A percentile compares a stretch with the other conserved stretches of the same genome.
Evolutionary conservation across 1,140 invertebrate species (phyloP).

Genomic region (Drosophila erecta): DNA sequence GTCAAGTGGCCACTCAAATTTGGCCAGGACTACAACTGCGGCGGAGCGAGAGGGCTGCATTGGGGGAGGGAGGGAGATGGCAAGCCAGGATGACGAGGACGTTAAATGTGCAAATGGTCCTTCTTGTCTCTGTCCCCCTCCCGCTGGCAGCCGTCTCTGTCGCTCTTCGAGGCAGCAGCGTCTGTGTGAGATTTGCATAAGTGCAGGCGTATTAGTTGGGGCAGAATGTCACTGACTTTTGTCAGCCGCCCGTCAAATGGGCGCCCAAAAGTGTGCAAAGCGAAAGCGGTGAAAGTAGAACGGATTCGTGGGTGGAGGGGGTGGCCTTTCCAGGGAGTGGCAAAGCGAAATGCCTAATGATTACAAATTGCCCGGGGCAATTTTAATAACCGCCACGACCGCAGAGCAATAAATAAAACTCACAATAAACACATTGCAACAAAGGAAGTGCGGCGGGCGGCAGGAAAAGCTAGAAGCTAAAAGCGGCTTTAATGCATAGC

Average conservation of each 20-base stretch:
- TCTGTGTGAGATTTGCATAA: constrained; percentile 68
- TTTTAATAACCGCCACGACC: constrained; percentile 76
- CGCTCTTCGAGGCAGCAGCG: constrained; percentile 23
- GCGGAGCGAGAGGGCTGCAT: background rate
- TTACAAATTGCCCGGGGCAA: constrained; percentile 76
- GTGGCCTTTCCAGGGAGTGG: background rate
- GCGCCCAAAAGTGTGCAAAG: constrained; percentile 47
- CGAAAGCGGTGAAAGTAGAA: constrained; percentile 10
- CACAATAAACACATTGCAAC: constrained; percentile 69
- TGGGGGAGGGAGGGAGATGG: background rate
- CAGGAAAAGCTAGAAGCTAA: constrained; percentile 68
- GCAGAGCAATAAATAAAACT: constrained; percentile 76
- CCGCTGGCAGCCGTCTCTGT: background rate
- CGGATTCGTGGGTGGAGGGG: background rate
- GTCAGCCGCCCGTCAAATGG: constrained; percentile 48
- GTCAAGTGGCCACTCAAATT: constrained; percentile 82
- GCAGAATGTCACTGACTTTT: constrained; percentile 74
- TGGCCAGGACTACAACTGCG: constrained; percentile 66
- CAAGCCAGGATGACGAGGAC: constrained; percentile 18
- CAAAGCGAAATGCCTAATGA: constrained; percentile 57
- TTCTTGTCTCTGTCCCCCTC: background rate
- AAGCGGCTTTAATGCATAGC: constrained; percentile 80
- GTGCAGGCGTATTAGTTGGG: constrained; percentile 71
- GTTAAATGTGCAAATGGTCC: constrained; percentile 72
- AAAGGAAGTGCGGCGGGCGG: constrained; percentile 44